Evolutionary conservation across 2,113 vertebrate species (phyloP).

Genomic region (Cyprinodon tularosa): DNA sequence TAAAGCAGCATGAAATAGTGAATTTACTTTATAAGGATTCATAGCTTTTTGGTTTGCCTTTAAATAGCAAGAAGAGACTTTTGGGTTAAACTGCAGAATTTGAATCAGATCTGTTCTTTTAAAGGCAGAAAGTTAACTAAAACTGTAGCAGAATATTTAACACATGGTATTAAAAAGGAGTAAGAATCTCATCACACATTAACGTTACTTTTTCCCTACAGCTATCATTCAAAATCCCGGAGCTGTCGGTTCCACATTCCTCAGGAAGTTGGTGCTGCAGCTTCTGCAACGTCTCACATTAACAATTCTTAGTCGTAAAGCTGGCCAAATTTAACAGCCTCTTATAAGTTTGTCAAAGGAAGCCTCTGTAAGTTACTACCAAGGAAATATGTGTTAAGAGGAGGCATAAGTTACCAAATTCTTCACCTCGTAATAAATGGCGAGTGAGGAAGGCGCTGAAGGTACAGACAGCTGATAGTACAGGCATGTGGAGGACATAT

Average conservation of each 20-base stretch:
- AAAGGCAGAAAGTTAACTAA: not conserved
- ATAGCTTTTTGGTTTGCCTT: not conserved
- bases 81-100: not conserved
- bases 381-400: conserved; percentile 16
- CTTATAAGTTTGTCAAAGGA: conserved; percentile 6
- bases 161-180: not conserved
- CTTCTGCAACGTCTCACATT: conserved; percentile 6
- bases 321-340: conserved; percentile 12
- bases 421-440: not conserved
- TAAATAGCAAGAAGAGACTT: not conserved
- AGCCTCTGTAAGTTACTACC: conserved; percentile 7
- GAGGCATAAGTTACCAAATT: conserved; percentile 10
- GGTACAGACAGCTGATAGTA: not conserved
- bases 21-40: not conserved
- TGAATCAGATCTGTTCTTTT: not conserved
- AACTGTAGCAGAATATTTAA: not conserved
- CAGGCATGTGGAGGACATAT: not conserved
- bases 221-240: not conserved
- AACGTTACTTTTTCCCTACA: not conserved
- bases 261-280: not conserved
- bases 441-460: too few species aligned
- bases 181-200: too few species aligned
- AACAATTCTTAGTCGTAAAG: conserved; percentile 12
- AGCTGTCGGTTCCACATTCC: conserved; percentile 16
- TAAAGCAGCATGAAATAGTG: not conserved